phyloP scores from a whole-genome alignment of 35 echinoderm and acorn worm genomes.

The Holothuria glaberrima region DNA sequence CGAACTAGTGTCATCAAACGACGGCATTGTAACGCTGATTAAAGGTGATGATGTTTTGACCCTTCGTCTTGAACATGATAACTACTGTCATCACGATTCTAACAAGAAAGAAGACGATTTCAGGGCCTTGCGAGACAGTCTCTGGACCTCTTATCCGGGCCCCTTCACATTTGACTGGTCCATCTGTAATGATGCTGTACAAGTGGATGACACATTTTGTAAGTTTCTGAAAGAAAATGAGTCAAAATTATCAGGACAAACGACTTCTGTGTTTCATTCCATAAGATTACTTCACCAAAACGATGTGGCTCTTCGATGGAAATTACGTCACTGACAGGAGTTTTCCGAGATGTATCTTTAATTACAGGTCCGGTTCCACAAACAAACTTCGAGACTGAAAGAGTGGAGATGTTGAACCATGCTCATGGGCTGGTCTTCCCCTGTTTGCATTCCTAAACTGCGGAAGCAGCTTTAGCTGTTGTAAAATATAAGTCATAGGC shows the following conservation, averaged over 20 bases:
- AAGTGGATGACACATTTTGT: background rate
- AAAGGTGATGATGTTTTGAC: background rate
- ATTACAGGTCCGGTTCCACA: background rate
- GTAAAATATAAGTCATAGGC: too few species aligned
- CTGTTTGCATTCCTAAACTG: background rate
- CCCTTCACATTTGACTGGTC: constrained; percentile 33
- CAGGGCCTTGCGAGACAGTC: background rate
- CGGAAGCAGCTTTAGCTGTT: too few species aligned
- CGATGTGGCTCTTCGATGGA: background rate
- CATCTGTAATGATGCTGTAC: background rate
- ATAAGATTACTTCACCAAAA: background rate
- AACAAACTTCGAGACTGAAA: background rate
- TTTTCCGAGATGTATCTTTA: constrained; percentile 12
- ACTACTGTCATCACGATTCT: background rate
- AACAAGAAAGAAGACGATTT: constrained; percentile 1
- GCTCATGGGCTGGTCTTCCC: background rate
- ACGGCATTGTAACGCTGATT: background rate
- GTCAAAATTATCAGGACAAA: background rate
- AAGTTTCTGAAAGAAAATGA: background rate
- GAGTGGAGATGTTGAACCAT: constrained; percentile 5
- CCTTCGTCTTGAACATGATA: background rate
- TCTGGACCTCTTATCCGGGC: background rate
- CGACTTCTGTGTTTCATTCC: constrained; percentile 17
- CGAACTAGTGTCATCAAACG: background rate
- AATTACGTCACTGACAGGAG: background rate